phyloP scores from a whole-genome alignment of 2,113 vertebrate genomes.

The Orycteropus afer region DNA sequence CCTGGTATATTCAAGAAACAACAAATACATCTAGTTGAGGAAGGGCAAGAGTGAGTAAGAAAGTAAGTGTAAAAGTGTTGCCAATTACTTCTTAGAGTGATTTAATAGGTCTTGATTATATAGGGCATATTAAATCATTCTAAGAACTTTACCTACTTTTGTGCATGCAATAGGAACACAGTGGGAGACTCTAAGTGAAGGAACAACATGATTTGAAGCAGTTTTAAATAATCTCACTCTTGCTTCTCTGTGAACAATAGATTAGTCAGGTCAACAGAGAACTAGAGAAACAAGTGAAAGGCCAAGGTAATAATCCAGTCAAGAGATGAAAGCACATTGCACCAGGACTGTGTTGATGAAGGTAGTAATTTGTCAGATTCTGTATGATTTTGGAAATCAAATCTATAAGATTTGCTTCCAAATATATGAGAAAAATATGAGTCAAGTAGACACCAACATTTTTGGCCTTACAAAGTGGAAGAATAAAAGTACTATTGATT shows the following conservation, averaged over 20 bases:
- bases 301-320: not conserved
- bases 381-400: not conserved
- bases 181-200: not conserved
- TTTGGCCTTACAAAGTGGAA: slow-evolving; percentile 14
- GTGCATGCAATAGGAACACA: not conserved
- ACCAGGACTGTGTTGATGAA: not conserved
- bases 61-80: not conserved
- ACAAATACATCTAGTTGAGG: not conserved
- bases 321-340: not conserved
- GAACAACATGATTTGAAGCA: not conserved
- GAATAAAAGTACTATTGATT: not conserved
- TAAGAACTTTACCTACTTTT: not conserved
- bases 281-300: not conserved
- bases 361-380: not conserved
- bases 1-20: not conserved
- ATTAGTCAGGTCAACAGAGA: not conserved
- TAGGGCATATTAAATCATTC: not conserved
- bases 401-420: not conserved
- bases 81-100: too few relatives aligned
- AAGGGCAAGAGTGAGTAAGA: not conserved
- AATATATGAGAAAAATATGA: not conserved
- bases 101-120: not conserved
- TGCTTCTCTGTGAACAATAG: not conserved
- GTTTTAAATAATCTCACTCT: slow-evolving; percentile 9
- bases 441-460: not conserved